Percentiles rank a stretch among this genome's conserved stretches.
phyloP scores from a whole-genome alignment of 2,113 vertebrate genomes.

The Lethenteron camtschaticum region DNA sequence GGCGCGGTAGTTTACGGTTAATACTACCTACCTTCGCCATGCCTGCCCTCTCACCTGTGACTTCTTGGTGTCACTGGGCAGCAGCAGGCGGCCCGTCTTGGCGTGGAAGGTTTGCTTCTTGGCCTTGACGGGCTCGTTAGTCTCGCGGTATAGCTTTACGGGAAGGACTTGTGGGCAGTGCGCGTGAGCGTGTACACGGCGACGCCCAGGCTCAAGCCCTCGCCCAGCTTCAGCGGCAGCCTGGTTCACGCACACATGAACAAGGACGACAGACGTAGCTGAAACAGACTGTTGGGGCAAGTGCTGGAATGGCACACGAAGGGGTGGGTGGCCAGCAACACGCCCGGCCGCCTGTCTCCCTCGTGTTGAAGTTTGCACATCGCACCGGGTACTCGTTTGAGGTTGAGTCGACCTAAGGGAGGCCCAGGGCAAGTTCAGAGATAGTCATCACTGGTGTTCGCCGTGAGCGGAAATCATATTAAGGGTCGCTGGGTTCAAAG shows the following conservation, averaged over 20 bases:
- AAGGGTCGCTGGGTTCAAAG: no score
- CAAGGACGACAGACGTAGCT: not conserved
- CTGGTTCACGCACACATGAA: slow-evolving; percentile 18
- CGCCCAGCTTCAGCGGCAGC: slow-evolving; percentile 41
- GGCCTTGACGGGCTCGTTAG: slow-evolving; percentile 55
- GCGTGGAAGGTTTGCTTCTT: slow-evolving; percentile 67
- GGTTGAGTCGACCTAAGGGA: no score
- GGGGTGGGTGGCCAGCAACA: no score
- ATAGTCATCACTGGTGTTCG: no score
- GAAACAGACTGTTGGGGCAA: not conserved
- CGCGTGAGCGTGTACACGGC: slow-evolving; percentile 42
- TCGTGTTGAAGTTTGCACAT: no score
- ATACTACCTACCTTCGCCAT: no score
- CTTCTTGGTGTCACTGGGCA: slow-evolving; percentile 71
- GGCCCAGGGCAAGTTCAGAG: no score
- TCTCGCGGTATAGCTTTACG: slow-evolving; percentile 53
- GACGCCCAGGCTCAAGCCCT: slow-evolving; percentile 37
- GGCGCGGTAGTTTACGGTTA: no score
- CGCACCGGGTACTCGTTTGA: no score
- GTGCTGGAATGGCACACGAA: no score
- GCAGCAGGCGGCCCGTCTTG: slow-evolving; percentile 65
- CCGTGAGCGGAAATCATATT: no score
- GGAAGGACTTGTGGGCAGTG: slow-evolving; percentile 35
- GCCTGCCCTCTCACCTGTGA: slow-evolving; percentile 36
- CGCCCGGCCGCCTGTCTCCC: no score